These are phyloP conservation scores for Sarcophaga bullata DNA, from an alignment of 1,140 invertebrate genomes.

Conservation along the genomic window DNA sequence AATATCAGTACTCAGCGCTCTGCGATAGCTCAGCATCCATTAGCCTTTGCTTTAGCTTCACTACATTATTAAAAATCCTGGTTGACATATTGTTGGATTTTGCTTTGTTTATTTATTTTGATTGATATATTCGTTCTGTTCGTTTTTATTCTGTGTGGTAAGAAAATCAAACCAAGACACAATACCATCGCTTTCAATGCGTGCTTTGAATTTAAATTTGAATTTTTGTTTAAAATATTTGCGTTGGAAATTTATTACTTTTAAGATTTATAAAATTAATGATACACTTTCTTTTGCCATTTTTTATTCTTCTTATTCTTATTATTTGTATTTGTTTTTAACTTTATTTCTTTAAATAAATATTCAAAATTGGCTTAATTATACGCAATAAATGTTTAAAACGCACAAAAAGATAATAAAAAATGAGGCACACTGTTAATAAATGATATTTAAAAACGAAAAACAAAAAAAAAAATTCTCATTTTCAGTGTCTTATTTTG, in stretches of 20 bases:
- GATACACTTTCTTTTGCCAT: background rate
- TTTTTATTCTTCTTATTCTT: no score
- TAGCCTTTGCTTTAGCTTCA: background rate
- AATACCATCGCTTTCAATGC: no score
- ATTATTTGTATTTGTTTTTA: no score
- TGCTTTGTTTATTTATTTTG: slow-evolving; percentile 25
- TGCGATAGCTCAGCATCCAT: background rate
- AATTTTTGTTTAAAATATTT: background rate
- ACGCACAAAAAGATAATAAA: no score
- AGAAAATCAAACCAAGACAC: background rate
- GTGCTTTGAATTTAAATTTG: background rate
- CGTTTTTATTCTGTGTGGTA: background rate
- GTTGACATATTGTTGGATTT: slow-evolving; percentile 33
- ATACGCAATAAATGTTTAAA: no score
- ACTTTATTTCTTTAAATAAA: no score
- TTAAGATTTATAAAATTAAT: slow-evolving; percentile 20
- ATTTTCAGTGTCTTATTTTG: no score
- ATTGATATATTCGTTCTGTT: slow-evolving; percentile 16
- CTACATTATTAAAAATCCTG: background rate
- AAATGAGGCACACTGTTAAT: no score
- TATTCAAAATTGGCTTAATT: no score
- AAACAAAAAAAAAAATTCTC: no score
- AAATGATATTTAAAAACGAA: no score
- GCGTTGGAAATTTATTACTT: background rate
- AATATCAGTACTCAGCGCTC: background rate